These are phyloP conservation scores for Dicerorhinus sumatrensis DNA, from an alignment of 2,113 vertebrate genomes.

Conservation along the genomic window DNA sequence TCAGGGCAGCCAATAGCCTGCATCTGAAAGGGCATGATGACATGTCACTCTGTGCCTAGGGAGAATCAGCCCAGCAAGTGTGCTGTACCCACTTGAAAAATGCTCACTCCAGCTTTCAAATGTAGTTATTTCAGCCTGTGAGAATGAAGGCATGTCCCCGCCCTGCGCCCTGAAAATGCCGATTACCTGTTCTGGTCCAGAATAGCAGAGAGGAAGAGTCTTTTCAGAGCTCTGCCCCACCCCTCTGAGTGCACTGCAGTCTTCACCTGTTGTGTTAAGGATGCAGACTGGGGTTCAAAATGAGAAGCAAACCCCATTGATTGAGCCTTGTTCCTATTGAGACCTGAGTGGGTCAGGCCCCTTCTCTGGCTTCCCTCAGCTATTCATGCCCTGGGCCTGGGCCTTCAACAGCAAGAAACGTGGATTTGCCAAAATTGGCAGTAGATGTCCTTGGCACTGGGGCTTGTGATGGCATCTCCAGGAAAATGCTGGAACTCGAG, in stretches of 20 bases:
- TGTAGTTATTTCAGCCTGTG: neutral
- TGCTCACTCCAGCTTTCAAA: neutral
- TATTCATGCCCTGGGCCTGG: neutral
- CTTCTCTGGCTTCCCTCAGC: neutral
- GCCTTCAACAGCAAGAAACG: neutral
- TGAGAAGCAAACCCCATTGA: neutral
- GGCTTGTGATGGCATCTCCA: constrained; percentile 70
- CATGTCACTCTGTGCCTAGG: neutral
- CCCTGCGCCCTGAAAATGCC: neutral
- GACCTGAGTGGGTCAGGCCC: neutral
- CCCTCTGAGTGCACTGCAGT: accelerated
- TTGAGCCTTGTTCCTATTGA: neutral
- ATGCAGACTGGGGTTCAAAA: neutral
- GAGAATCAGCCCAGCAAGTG: neutral
- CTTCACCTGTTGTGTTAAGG: neutral
- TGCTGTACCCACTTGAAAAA: neutral
- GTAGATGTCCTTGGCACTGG: neutral
- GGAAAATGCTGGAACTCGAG: constrained; percentile 51
- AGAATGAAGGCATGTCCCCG: neutral
- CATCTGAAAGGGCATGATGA: neutral
- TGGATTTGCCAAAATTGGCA: neutral
- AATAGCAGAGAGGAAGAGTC: neutral
- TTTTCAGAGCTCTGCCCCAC: neutral
- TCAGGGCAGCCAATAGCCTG: neutral
- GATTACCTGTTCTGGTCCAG: neutral